phyloP scores from a whole-genome alignment of 2,113 vertebrate species.

The Mellivora capensis region DNA sequence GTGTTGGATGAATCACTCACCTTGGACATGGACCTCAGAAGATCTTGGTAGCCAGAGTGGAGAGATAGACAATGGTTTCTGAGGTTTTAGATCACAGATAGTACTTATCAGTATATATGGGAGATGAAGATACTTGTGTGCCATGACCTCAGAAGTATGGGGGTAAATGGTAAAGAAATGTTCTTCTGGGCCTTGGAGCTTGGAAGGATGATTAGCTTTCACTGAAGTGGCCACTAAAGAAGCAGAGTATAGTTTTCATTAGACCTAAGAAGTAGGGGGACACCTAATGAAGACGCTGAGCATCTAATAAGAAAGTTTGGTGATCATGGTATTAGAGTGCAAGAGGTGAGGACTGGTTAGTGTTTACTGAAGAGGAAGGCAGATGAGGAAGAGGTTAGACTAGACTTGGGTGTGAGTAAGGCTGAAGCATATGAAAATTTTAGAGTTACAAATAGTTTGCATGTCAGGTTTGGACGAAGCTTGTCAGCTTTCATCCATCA shows the following conservation, averaged over 20 bases:
- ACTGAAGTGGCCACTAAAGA: not conserved
- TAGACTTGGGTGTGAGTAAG: not conserved
- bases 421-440: not conserved
- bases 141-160: not conserved
- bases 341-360: not conserved
- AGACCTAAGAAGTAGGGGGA: not conserved
- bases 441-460: not conserved
- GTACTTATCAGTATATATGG: not conserved
- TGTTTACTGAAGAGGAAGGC: not conserved
- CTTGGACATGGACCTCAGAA: not conserved
- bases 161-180: not conserved
- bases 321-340: not conserved
- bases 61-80: not conserved
- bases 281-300: not conserved
- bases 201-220: not conserved
- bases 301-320: not conserved
- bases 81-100: not conserved
- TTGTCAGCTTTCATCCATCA: not conserved
- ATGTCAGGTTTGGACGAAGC: not conserved
- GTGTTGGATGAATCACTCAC: not conserved
- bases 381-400: not conserved
- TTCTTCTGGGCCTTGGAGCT: not conserved
- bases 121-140: not conserved
- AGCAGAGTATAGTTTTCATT: not conserved
- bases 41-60: not conserved